Conservation (phyloP, 2,888 invertebrate genomes). For the Uloborus plumipes region DNA sequence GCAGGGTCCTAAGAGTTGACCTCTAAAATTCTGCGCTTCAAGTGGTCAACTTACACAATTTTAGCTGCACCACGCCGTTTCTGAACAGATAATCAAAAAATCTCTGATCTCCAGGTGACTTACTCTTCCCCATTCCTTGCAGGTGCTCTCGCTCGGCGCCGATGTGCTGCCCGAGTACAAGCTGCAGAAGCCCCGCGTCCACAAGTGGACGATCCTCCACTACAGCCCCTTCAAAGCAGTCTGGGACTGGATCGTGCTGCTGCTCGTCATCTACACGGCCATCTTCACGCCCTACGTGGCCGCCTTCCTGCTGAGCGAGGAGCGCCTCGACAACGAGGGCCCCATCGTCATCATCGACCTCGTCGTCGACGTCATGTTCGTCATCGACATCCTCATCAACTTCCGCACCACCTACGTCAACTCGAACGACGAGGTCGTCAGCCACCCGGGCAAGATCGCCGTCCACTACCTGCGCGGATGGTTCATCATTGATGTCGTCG, state of each 20-base stretch:
- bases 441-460: constrained; percentile 96
- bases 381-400: constrained; percentile 98
- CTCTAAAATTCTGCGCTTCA: no score
- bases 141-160: constrained; percentile 97
- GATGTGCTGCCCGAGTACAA: constrained; percentile 97
- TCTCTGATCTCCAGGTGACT: no score
- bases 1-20: no score
- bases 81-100: no score
- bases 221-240: constrained; percentile 99
- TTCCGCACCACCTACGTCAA: constrained; percentile 99
- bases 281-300: constrained; percentile 99
- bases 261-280: constrained; percentile 98
- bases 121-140: not conserved
- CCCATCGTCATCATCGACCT: constrained; percentile 97
- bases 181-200: constrained; percentile 70
- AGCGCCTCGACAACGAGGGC: constrained; percentile 79
- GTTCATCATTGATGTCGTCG: constrained; percentile 98
- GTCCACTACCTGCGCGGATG: constrained; percentile 97
- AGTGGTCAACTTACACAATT: no score
- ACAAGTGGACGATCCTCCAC: constrained; percentile 98
- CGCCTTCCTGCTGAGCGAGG: constrained; percentile 95
- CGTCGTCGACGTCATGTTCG: constrained; percentile 97
- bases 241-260: constrained; percentile 97
- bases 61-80: no score
- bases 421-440: constrained; percentile 92